phyloP scores from a whole-genome alignment of 2,113 vertebrate genomes.

The Thamnaconus septentrionalis region DNA sequence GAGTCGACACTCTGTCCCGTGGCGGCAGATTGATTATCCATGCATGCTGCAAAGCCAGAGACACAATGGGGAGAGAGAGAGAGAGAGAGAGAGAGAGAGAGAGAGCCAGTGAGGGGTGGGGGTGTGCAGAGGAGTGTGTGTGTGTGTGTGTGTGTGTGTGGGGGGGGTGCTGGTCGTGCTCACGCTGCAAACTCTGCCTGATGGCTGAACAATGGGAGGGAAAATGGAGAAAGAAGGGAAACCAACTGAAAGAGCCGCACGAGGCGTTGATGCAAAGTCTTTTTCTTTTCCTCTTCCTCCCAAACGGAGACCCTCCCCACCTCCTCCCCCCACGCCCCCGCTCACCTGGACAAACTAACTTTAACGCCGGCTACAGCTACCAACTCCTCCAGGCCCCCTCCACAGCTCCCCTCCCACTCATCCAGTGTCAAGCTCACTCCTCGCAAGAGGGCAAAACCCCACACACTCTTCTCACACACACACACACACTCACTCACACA shows the following conservation, averaged over 20 bases:
- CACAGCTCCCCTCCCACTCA: background rate
- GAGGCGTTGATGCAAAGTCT: conserved; percentile 5
- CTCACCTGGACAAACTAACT: conserved; percentile 42
- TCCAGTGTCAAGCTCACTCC: background rate
- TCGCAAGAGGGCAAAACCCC: background rate
- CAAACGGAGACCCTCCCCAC: conserved; percentile 11
- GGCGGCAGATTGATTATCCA: conserved; percentile 56
- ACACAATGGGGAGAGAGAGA: conserved; percentile 54
- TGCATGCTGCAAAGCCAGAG: conserved; percentile 50
- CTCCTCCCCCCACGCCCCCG: background rate
- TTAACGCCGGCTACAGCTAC: conserved; percentile 5
- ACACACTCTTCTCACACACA: background rate
- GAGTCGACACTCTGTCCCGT: conserved; percentile 34
- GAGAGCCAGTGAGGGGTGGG: conserved; percentile 1
- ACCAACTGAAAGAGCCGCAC: background rate
- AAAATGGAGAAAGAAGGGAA: background rate
- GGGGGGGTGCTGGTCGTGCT: conserved; percentile 8
- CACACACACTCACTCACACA: conserved; percentile 8
- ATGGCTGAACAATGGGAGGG: conserved; percentile 58
- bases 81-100: conserved; percentile 19
- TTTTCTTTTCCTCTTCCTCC: conserved; percentile 1
- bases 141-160: conserved; percentile 10
- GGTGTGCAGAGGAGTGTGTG: background rate
- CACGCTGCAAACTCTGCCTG: conserved; percentile 51
- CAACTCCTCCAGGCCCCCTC: background rate